Evolutionary conservation across 1,140 invertebrate genomes (phyloP), one percentile per base, ranked within the genome.

Genomic region (Brachionus koreanus): DNA sequence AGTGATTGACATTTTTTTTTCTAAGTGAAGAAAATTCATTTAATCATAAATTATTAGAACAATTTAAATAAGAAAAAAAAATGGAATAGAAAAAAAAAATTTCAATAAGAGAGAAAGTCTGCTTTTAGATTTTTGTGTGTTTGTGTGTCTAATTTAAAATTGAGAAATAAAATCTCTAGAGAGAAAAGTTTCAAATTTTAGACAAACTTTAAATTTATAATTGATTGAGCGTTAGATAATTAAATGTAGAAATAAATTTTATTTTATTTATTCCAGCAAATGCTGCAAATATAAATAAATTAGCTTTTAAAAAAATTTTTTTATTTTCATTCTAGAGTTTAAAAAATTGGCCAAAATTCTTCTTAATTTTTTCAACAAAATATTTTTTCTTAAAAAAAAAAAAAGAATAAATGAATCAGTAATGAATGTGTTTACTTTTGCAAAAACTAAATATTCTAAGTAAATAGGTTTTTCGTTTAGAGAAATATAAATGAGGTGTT

Each of bases 1-100:
- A 57, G 39, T 25, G 49, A 57, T 57, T 57, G 49, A 57, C 49
- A 57, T 57, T 57, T 52, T 57, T 57, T 52, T 57, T 57, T 57
- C 16, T 19, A 2, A 42, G 7, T 19, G 19, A 57, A 57, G 49
- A 19, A 25, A 19, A 16, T 57, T 57, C 49, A 9, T 57, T 57
- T 57, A 10, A 57, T 57, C 49, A 57, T 57, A 57, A 57, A 57
- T 57, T 19, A 57, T 23, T 57, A 57, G 49, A 57, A 23, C 19
- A 7, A 57, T 57, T 57, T 19, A 57, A n/a, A 5, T n/a, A 7
- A 46, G 5, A 46, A 46, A 46, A 57, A 52, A 16, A 23, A 57
- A 23, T 19, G 16, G 6, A 57, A 52, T n/a, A n/a, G n/a, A n/a
- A n/a, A n/a, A n/a, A n/a, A n/a, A n/a, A n/a, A n/a, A n/a, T n/a